Conservation (phyloP, 2,888 invertebrate genomes). For the Nemapogon koenigi region DNA sequence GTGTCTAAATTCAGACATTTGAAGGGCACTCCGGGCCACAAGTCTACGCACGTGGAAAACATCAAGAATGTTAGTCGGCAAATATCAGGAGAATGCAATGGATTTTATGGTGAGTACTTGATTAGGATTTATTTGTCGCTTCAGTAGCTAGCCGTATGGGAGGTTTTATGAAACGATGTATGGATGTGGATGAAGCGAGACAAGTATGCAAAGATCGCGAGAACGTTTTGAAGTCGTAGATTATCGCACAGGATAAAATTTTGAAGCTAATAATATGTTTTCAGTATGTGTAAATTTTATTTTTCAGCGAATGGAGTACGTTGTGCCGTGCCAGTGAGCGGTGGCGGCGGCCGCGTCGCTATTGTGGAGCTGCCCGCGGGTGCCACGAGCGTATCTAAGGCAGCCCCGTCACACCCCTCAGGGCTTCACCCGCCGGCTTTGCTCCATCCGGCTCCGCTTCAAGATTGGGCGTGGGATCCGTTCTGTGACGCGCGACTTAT, state of each 20-base stretch:
- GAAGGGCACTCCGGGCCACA: conserved; percentile 89
- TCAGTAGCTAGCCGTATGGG: too few species aligned
- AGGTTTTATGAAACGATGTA: too few species aligned
- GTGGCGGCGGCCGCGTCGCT: conserved; percentile 90
- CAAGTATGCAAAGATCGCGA: too few species aligned
- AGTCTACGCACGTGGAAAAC: conserved; percentile 91
- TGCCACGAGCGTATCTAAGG: conserved; percentile 25
- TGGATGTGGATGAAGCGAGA: too few species aligned
- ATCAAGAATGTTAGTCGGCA: conserved; percentile 89
- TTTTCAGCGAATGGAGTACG: conserved; percentile 78
- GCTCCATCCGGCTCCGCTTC: conserved; percentile 86
- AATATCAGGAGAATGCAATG: conserved; percentile 93
- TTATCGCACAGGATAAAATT: neutral
- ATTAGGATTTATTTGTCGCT: neutral
- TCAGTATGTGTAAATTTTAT: too few species aligned
- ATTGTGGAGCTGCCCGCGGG: conserved; percentile 76
- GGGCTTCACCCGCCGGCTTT: conserved; percentile 88
- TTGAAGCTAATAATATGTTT: neutral
- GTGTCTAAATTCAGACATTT: conserved; percentile 93
- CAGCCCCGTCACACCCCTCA: conserved; percentile 71
- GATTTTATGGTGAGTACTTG: conserved; percentile 76
- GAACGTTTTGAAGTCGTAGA: neutral
- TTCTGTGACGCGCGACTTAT: conserved; percentile 81
- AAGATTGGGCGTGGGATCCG: conserved; percentile 96
- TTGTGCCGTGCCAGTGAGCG: conserved; percentile 89